Evolutionary conservation across 2,113 vertebrate species (phyloP).

Genomic region (Tetrax tetrax): DNA sequence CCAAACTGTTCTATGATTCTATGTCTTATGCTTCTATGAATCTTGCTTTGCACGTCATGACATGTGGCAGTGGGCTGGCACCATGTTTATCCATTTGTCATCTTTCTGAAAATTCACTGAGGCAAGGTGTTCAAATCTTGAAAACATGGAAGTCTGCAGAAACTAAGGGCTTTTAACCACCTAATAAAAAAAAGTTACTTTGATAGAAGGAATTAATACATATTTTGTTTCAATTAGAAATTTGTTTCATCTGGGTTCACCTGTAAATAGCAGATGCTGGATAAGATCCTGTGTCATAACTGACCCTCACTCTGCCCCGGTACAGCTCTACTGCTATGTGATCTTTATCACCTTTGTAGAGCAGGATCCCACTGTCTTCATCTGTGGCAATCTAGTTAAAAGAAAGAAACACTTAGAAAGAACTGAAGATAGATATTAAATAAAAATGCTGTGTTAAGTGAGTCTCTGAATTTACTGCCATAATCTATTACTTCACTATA

Average conservation of each 20-base stretch:
- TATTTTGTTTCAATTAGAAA: background rate
- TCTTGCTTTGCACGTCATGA: background rate
- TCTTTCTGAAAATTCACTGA: background rate
- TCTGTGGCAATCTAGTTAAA: constrained; percentile 91
- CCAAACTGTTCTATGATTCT: too few species aligned
- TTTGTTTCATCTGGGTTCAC: constrained; percentile 67
- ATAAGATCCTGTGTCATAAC: constrained; percentile 92
- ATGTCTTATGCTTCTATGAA: background rate
- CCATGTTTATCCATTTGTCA: background rate
- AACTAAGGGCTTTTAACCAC: background rate
- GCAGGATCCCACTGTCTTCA: constrained; percentile 93
- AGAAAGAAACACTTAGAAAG: constrained; percentile 19
- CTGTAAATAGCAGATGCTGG: constrained; percentile 98
- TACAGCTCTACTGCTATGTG: constrained; percentile 94
- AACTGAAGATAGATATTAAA: background rate
- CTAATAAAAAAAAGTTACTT: background rate
- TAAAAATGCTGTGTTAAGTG: background rate
- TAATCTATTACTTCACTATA: background rate
- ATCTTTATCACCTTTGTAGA: constrained; percentile 94
- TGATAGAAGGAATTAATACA: background rate
- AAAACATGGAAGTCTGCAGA: background rate
- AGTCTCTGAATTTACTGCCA: background rate
- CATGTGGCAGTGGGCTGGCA: background rate
- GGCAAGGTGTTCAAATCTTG: background rate
- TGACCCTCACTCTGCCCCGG: constrained; percentile 93